Base-by-base conservation (phyloP, 2,888 invertebrate genomes). In the Axea sp. region DNA sequence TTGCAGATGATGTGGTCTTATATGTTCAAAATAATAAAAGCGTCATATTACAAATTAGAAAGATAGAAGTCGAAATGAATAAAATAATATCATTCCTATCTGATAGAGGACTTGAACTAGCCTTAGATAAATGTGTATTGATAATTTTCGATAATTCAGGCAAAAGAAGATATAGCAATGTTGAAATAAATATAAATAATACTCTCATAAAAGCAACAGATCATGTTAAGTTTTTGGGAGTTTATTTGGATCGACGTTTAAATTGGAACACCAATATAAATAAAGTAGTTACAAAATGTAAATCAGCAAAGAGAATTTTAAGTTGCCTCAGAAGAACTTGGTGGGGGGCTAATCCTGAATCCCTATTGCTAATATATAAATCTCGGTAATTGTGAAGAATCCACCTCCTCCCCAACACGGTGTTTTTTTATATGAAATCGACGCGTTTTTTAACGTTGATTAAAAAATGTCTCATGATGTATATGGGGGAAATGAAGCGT, bases 321-420 rank as follows among this genome's bases (percentile, higher is more conserved):
- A 59, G 45, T n/a, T 74, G 39, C 11, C 14, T 74, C 3, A 33
- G 59, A 33, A 24, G 37, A 2, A 73, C 67, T 5, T 59, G 59
- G 59, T 74, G 53, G 53, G 69, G 69, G 5, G 68, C 69, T 7
- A 9, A 65, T 19, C 69, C 69, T 5, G 2, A 11, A n/a, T 22
- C 11, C 1, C 14, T 74, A 0, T 15, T 49, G 0, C 2, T 31
- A 1, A 4, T 73, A 0, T 68, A 39, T 19, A 62, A 24, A 2
- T 3, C 57, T 1, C 7, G n/a, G n/a, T n/a, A n/a, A n/a, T n/a
- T n/a, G n/a, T n/a, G n/a, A n/a, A n/a, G n/a, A n/a, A n/a, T n/a
- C n/a, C n/a, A n/a, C n/a, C n/a, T n/a, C n/a, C n/a, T n/a, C n/a
- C n/a, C n/a, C n/a, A n/a, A n/a, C n/a, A n/a, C n/a, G n/a, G n/a